A percentile compares a stretch with the other conserved stretches of the same genome.
Conservation (phyloP, 2,113 vertebrate genomes). For the Prolemur simus region DNA sequence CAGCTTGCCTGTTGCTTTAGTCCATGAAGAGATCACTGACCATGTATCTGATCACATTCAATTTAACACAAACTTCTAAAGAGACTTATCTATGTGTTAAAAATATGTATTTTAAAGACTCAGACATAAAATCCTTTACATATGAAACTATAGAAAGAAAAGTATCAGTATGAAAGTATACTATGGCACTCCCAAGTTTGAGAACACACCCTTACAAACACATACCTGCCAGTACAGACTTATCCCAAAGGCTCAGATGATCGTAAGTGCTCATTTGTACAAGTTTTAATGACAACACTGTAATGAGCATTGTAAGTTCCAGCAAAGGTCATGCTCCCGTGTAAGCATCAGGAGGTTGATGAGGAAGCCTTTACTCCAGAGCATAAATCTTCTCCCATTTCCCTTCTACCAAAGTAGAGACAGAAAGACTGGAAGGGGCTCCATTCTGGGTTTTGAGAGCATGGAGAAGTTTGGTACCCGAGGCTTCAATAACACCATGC, state of each 20-base stretch:
- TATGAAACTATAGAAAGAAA: background rate
- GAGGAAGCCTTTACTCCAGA: background rate
- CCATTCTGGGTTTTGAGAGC: too few species aligned
- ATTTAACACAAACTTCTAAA: background rate
- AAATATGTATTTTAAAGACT: background rate
- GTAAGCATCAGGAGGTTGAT: background rate
- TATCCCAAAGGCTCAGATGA: background rate
- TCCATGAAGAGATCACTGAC: background rate
- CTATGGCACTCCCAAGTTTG: background rate
- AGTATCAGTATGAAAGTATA: background rate
- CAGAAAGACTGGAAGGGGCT: background rate
- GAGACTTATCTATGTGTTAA: background rate
- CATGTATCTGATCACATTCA: too few species aligned
- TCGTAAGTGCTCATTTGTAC: background rate
- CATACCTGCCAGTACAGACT: background rate
- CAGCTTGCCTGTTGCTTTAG: background rate
- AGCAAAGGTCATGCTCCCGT: background rate
- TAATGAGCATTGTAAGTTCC: background rate
- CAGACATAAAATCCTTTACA: background rate
- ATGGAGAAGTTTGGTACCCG: background rate
- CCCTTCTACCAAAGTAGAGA: background rate
- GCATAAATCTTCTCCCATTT: background rate
- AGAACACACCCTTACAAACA: background rate
- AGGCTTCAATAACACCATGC: background rate
- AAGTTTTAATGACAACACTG: background rate